Evolutionary conservation across 2,113 vertebrate species (phyloP).

Genomic region (Pipa parva): DNA sequence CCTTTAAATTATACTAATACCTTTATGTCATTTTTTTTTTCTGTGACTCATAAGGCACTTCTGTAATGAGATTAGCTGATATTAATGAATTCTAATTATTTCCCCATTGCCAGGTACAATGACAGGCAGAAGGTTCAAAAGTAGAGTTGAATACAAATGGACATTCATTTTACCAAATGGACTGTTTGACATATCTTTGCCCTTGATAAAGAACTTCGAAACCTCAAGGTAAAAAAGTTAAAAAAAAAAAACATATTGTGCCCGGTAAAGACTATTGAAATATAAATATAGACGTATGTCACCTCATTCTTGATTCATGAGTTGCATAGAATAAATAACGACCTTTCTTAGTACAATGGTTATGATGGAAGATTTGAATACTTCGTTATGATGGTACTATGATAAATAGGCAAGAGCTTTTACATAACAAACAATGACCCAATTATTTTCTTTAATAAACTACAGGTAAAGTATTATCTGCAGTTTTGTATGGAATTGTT

Average conservation of each 20-base stretch:
- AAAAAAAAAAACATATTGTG: background rate
- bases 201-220: background rate
- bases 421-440: background rate
- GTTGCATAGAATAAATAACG: background rate
- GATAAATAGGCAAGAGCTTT: background rate
- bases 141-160: background rate
- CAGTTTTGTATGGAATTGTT: too few species aligned
- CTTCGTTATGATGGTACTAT: background rate
- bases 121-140: background rate
- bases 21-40: background rate
- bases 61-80: background rate
- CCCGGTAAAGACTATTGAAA: too few species aligned
- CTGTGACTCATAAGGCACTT: background rate
- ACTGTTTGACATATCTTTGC: background rate
- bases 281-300: too few species aligned
- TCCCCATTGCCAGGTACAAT: background rate
- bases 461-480: too few species aligned
- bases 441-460: too few species aligned
- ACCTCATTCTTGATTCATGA: background rate
- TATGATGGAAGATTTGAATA: background rate
- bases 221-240: background rate
- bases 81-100: constrained; percentile 3
- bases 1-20: background rate
- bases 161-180: background rate
- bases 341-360: background rate